Percentiles rank a stretch among this genome's conserved stretches.
Conservation (phyloP, 2,888 invertebrate species). For the Tillus elongatus region DNA sequence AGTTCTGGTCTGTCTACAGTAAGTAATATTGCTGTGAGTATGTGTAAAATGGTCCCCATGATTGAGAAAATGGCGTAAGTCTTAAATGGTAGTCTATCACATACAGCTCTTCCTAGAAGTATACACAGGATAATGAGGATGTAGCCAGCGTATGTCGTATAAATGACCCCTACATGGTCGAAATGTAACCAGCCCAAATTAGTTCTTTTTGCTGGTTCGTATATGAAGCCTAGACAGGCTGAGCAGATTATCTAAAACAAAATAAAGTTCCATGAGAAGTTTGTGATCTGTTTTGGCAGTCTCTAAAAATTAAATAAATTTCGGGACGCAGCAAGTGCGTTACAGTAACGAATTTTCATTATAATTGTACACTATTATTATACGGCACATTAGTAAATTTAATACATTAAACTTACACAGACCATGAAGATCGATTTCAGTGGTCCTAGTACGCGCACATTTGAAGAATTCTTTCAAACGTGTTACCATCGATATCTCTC, state of each 20-base stretch:
- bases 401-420: too few species aligned
- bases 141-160: constrained; percentile 56
- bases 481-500: too few species aligned
- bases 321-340: too few species aligned
- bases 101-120: constrained; percentile 51
- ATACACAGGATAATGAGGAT: constrained; percentile 56
- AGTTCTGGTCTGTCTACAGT: constrained; percentile 42
- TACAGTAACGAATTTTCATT: too few species aligned
- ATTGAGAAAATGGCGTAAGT: constrained; percentile 55
- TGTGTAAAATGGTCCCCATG: constrained; percentile 53
- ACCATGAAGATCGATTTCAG: too few species aligned
- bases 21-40: constrained; percentile 56
- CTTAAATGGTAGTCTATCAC: constrained; percentile 55
- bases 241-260: constrained; percentile 50
- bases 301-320: too few species aligned
- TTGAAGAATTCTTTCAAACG: too few species aligned
- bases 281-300: too few species aligned
- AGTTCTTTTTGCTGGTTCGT: constrained; percentile 52
- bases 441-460: too few species aligned
- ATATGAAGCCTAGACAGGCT: constrained; percentile 53
- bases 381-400: too few species aligned
- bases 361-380: too few species aligned
- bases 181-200: constrained; percentile 48
- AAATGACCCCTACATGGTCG: constrained; percentile 56
- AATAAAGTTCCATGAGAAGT: too few species aligned